Evolutionary conservation across 1,140 invertebrate species (phyloP).

Genomic region (Drosophila pectinifera): DNA sequence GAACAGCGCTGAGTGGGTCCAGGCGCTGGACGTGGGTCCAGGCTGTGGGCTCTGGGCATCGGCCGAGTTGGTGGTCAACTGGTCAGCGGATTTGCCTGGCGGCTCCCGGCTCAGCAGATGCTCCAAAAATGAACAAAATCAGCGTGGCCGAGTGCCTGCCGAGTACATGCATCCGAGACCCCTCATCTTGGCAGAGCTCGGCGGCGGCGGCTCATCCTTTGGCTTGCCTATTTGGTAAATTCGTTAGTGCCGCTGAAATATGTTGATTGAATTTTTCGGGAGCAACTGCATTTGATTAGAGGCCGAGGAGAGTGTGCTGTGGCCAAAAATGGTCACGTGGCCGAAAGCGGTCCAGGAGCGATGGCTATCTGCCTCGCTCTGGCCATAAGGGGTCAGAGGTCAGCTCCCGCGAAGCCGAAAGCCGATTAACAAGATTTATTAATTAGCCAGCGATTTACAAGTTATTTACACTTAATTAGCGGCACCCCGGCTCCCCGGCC

Average conservation of each 20-base stretch:
- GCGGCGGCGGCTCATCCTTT: conserved; percentile 76
- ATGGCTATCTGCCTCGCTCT: conserved; percentile 58
- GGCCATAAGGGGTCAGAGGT: conserved; percentile 57
- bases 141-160: conserved; percentile 44
- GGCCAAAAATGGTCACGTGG: conserved; percentile 26
- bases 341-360: conserved; percentile 46
- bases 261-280: conserved; percentile 84
- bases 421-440: conserved; percentile 71
- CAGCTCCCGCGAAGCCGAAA: conserved; percentile 32
- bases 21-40: not conserved
- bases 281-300: conserved; percentile 83
- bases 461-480: conserved; percentile 82
- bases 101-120: conserved; percentile 34
- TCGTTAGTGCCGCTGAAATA: conserved; percentile 84
- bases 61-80: conserved; percentile 50
- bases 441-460: conserved; percentile 74
- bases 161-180: not conserved
- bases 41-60: conserved; percentile 21
- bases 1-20: conserved; percentile 20
- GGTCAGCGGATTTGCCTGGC: conserved; percentile 74
- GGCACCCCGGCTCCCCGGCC: conserved; percentile 59
- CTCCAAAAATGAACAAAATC: conserved; percentile 79
- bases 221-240: conserved; percentile 84
- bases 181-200: conserved; percentile 46
- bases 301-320: conserved; percentile 52